phyloP scores from a whole-genome alignment of 30 jellyfish, hydroid and myxozoan species.

The Aurelia sp. region DNA sequence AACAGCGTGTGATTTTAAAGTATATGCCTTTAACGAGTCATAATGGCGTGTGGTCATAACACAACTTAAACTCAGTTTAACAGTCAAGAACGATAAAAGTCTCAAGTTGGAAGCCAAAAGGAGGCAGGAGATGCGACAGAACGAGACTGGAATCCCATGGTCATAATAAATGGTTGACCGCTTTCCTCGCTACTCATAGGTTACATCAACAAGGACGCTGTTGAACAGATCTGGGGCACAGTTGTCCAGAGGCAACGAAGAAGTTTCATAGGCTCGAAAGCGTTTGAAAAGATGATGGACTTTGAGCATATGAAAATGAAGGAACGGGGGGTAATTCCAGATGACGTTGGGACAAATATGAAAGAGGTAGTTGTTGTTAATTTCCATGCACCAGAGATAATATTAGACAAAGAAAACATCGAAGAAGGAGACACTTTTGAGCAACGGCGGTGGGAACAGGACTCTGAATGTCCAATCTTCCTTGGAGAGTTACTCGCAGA shows the following conservation, averaged over 20 bases:
- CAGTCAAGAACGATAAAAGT: too few species aligned
- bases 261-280: constrained; percentile 37
- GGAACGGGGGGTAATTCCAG: constrained; percentile 11
- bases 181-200: constrained; percentile 41
- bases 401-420: constrained; percentile 12
- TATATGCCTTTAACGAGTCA: too few species aligned
- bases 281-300: constrained; percentile 26
- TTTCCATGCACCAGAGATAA: constrained; percentile 27
- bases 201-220: constrained; percentile 51
- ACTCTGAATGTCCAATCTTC: too few species aligned
- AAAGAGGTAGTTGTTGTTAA: constrained; percentile 6
- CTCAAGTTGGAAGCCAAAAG: constrained; percentile 23
- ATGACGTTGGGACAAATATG: not conserved
- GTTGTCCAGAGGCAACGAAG: constrained; percentile 35
- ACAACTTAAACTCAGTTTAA: too few species aligned
- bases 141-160: not conserved
- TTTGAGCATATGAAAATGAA: constrained; percentile 20
- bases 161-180: not conserved
- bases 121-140: constrained; percentile 45
- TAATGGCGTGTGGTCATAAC: too few species aligned
- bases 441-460: too few species aligned
- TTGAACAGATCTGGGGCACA: constrained; percentile 66
- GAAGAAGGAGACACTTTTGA: not conserved
- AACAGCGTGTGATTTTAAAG: too few species aligned
- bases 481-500: not conserved